Percentiles rank a stretch among this genome's conserved stretches.
Conservation (phyloP, 2,888 invertebrate genomes). For the Sialis lutaria region DNA sequence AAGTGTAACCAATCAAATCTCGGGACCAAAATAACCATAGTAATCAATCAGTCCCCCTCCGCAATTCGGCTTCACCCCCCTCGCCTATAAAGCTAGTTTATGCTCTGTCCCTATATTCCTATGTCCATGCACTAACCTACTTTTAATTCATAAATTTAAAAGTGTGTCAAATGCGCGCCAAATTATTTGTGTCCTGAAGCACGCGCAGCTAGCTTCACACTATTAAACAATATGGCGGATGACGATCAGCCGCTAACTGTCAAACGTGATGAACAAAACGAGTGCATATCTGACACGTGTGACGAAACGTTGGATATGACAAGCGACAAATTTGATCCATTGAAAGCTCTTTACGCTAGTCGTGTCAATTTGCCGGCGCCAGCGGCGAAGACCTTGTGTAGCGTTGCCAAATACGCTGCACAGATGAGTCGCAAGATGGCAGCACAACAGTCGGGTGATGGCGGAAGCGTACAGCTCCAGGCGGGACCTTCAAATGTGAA, state of each 20-base stretch:
- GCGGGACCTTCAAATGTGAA: neutral
- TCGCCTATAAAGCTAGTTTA: no score
- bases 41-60: no score
- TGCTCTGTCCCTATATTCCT: no score
- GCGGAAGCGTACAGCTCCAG: constrained; percentile 1
- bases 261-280: constrained; percentile 7
- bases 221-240: constrained; percentile 11
- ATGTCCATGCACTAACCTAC: no score
- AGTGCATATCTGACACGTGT: constrained; percentile 14
- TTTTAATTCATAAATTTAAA: no score
- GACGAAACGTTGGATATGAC: constrained; percentile 33
- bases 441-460: constrained; percentile 11
- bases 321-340: constrained; percentile 45
- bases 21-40: no score
- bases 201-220: constrained; percentile 19
- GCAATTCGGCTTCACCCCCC: no score
- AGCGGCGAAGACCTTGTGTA: constrained; percentile 28
- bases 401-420: neutral
- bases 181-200: neutral
- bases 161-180: no score
- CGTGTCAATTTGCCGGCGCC: constrained; percentile 34
- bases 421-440: constrained; percentile 9
- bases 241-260: constrained; percentile 6
- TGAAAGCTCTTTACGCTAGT: constrained; percentile 46
- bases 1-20: no score